Evolutionary conservation across 2,888 invertebrate species (phyloP).

Genomic region (Acleris holmiana): DNA sequence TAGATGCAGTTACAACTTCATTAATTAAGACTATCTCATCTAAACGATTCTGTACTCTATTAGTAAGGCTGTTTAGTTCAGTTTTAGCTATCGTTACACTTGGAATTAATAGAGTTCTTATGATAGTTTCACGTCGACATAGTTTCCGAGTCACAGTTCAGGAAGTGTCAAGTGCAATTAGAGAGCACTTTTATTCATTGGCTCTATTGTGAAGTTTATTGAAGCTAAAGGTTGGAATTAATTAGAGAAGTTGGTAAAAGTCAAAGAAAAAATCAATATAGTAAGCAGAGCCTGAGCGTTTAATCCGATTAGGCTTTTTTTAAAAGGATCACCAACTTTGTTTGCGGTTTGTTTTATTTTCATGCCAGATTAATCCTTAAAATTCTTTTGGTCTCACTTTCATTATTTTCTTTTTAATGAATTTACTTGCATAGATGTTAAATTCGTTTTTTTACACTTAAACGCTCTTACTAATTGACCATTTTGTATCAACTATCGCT

Average conservation of each 20-base stretch:
- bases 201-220: slow-evolving; percentile 8
- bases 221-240: slow-evolving; percentile 13
- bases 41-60: slow-evolving; percentile 5
- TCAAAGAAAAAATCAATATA: slow-evolving; percentile 30
- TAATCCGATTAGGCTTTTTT: slow-evolving; percentile 36
- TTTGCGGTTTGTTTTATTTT: slow-evolving; percentile 25
- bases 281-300: slow-evolving; percentile 31
- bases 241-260: slow-evolving; percentile 5
- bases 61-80: background rate
- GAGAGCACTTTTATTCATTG: slow-evolving; percentile 31
- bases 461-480: too few relatives aligned
- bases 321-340: slow-evolving; percentile 26
- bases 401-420: background rate
- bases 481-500: too few relatives aligned
- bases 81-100: background rate
- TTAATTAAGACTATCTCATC: slow-evolving; percentile 26
- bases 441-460: too few relatives aligned
- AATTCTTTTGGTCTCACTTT: slow-evolving; percentile 7
- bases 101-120: slow-evolving; percentile 31
- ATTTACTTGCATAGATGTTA: background rate
- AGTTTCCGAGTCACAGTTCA: slow-evolving; percentile 51
- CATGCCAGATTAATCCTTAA: background rate
- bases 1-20: slow-evolving; percentile 40
- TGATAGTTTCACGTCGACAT: slow-evolving; percentile 41
- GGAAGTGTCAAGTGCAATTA: slow-evolving; percentile 51